Evolutionary conservation across 2,888 invertebrate genomes (phyloP).

Genomic region (Cosmopolites sordidus): DNA sequence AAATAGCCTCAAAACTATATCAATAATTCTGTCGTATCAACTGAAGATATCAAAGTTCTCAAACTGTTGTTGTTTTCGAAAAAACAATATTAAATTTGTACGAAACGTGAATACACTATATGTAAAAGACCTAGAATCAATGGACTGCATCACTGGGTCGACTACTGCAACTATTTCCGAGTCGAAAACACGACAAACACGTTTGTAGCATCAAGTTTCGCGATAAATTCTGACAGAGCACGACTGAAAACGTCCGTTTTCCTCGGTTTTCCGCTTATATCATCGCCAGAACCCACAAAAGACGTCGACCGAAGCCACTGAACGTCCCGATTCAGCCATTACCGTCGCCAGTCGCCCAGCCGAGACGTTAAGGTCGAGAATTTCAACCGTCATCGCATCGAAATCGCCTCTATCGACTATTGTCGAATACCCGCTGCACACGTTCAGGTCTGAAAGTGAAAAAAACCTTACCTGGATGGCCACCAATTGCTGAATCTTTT

Average conservation of each 20-base stretch:
- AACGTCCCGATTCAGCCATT: not conserved
- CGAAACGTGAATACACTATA: too few relatives aligned
- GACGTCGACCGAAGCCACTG: not conserved
- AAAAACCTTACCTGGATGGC: conserved; percentile 60
- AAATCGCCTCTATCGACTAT: conserved; percentile 49
- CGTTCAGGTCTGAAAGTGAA: conserved; percentile 8
- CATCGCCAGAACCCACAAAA: not conserved
- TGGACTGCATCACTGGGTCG: too few relatives aligned
- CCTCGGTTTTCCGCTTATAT: not conserved
- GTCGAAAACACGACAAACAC: not conserved
- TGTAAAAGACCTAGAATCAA: too few relatives aligned
- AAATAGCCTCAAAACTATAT: too few relatives aligned
- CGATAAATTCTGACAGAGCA: not conserved
- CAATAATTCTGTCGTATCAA: too few relatives aligned
- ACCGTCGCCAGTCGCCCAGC: not conserved
- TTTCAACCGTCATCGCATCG: conserved; percentile 40
- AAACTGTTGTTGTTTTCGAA: too few relatives aligned
- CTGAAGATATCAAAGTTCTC: too few relatives aligned
- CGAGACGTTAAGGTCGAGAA: conserved; percentile 3
- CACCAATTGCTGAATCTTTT: conserved; percentile 62
- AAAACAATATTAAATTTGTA: too few relatives aligned
- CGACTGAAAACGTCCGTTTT: not conserved
- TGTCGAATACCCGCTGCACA: conserved; percentile 11
- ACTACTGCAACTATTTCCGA: too few relatives aligned
- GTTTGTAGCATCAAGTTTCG: not conserved